Conservation (phyloP, 2,113 vertebrate genomes). For the Neogobius melanostomus region DNA sequence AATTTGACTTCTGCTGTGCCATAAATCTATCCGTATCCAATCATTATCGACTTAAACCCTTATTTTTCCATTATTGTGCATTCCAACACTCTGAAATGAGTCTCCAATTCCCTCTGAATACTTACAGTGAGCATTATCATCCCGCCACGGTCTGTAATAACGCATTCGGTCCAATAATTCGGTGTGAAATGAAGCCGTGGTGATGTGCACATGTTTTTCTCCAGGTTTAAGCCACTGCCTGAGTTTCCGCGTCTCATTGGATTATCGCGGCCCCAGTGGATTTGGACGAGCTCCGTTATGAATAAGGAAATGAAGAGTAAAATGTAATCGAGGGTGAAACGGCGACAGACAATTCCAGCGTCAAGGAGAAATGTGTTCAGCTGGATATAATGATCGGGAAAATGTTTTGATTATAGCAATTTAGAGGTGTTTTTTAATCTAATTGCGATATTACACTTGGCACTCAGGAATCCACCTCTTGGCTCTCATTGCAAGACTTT, state of each 20-base stretch:
- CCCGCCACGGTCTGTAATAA: conserved; percentile 24
- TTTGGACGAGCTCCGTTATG: neutral
- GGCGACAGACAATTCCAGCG: neutral
- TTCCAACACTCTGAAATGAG: neutral
- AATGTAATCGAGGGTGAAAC: neutral
- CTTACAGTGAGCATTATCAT: conserved; percentile 13
- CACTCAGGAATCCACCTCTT: too few relatives aligned
- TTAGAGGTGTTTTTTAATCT: neutral
- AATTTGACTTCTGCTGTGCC: too few relatives aligned
- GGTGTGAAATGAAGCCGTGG: conserved; percentile 25
- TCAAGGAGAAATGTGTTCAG: neutral
- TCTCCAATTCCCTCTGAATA: conserved; percentile 23
- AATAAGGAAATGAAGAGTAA: neutral
- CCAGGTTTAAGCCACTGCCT: conserved; percentile 17
- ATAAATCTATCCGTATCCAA: too few relatives aligned
- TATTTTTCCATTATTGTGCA: too few relatives aligned
- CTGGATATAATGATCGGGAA: neutral
- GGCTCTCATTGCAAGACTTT: too few relatives aligned
- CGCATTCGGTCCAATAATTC: conserved; percentile 19
- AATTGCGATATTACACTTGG: neutral
- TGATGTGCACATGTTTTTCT: conserved; percentile 27
- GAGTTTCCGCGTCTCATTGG: conserved; percentile 12
- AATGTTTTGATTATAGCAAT: neutral
- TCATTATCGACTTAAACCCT: too few relatives aligned
- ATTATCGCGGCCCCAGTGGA: conserved; percentile 14